Percentiles rank a stretch among this genome's conserved stretches.
phyloP scores from a whole-genome alignment of 2,113 vertebrate genomes.

The Jacana jacana region DNA sequence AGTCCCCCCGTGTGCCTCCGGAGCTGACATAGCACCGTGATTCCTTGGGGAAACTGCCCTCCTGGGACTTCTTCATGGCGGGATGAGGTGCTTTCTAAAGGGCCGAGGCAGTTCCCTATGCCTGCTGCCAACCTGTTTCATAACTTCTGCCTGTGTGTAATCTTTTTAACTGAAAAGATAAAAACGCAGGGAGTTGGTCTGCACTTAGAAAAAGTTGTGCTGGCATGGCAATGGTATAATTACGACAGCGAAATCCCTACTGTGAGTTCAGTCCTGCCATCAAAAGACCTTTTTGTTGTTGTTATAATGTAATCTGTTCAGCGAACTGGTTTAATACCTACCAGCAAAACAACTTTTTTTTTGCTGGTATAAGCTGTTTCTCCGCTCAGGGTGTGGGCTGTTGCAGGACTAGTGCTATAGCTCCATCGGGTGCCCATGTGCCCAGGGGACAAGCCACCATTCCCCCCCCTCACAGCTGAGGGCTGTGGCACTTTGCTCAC shows the following conservation, averaged over 20 bases:
- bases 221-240: constrained; percentile 7
- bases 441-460: background rate
- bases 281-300: constrained; percentile 54
- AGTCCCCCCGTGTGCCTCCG: background rate
- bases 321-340: constrained; percentile 38
- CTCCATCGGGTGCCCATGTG: background rate
- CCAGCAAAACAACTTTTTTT: constrained; percentile 37
- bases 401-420: background rate
- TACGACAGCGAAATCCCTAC: constrained; percentile 12
- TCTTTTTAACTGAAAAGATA: constrained; percentile 26
- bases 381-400: background rate
- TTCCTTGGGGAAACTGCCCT: background rate
- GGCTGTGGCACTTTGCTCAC: background rate
- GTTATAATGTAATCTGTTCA: constrained; percentile 40
- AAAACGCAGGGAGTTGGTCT: constrained; percentile 6
- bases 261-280: constrained; percentile 39
- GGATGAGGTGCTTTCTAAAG: background rate
- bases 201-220: background rate
- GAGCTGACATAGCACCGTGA: background rate
- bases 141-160: constrained; percentile 5
- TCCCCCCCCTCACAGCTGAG: background rate
- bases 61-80: background rate
- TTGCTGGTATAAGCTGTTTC: constrained; percentile 40
- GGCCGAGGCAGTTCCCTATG: background rate
- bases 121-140: background rate